Evolutionary conservation across 1,140 invertebrate genomes (phyloP), one percentile per base, ranked within the genome.

Genomic region (Planococcus citri): DNA sequence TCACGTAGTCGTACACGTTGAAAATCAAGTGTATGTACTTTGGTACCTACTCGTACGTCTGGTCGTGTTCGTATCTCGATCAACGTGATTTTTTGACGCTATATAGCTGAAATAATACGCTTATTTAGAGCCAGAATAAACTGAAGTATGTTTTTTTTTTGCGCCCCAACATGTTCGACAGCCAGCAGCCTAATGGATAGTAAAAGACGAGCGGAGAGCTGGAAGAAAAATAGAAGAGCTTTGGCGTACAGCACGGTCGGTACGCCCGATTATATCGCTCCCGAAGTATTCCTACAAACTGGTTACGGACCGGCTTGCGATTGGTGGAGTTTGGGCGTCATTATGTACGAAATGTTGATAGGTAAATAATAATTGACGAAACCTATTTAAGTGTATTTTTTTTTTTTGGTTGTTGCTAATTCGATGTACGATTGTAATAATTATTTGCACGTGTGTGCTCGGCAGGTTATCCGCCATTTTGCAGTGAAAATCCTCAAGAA

Each of bases 331-430:
- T 82, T 99, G 60, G 97, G 97, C 60, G 97, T 99, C 61, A 99
- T 99, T 74, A 99, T 99, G 97, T 99, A 98, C 80, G 97, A 99
- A 84, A 99, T 99, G 97, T 83, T 99, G 70, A 99, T 99, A 81
- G 96, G 89, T 88, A 78, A 76, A 81, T 69, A n/a, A 8, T n/a
- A n/a, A n/a, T n/a, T n/a, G n/a, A n/a, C n/a, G n/a, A n/a, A n/a
- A n/a, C n/a, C n/a, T n/a, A n/a, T n/a, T n/a, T n/a, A n/a, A n/a
- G n/a, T n/a, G n/a, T n/a, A n/a, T n/a, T n/a, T n/a, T n/a, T n/a
- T n/a, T n/a, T n/a, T 27, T 27, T 20, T 20, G 61, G 9, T 27
- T 27, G 21, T 64, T 27, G 9, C 20, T 21, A 12, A 21, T 27
- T 27, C 20, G 61, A 10, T 64, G 25, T 20, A 21, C n/a, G 9